A percentile compares a stretch with the other conserved stretches of the same genome.
These are phyloP conservation scores for Aplysina aerophoba DNA, from an alignment of 37 sponge, comb jelly and placozoan species.

Conservation along the genomic window DNA sequence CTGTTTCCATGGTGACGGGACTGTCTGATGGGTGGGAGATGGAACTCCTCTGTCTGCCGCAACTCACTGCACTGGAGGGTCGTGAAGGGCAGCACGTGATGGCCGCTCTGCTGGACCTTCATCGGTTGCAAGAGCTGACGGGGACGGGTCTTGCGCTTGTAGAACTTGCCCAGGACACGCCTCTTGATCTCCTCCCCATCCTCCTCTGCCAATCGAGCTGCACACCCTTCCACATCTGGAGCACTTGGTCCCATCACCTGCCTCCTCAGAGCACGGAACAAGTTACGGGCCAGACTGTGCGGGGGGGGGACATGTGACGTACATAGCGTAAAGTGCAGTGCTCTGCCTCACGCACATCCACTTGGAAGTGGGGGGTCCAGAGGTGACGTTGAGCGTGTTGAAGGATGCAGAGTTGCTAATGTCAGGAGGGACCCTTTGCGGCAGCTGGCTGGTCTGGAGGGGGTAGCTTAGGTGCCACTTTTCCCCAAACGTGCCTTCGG, in stretches of 20 bases:
- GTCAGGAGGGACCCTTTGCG: slow-evolving; percentile 55
- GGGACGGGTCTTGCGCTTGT: slow-evolving; percentile 68
- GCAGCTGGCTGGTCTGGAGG: slow-evolving; percentile 26
- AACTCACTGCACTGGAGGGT: slow-evolving; percentile 31
- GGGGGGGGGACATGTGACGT: neutral
- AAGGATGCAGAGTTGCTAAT: slow-evolving; percentile 59
- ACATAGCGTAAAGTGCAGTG: too few relatives aligned
- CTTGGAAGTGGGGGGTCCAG: slow-evolving; percentile 70
- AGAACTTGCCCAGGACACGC: slow-evolving; percentile 65
- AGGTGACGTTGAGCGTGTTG: slow-evolving; percentile 51
- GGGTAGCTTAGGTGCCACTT: slow-evolving; percentile 59
- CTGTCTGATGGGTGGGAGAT: slow-evolving; percentile 20
- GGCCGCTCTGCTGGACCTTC: slow-evolving; percentile 36
- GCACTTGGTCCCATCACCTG: neutral
- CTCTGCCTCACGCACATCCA: slow-evolving; percentile 64
- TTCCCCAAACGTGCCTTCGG: slow-evolving; percentile 94
- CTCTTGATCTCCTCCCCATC: neutral
- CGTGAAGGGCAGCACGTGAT: neutral
- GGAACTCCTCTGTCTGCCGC: neutral
- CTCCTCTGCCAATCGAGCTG: neutral
- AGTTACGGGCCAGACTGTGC: slow-evolving; percentile 46
- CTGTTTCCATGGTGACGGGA: neutral
- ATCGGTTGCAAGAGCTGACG: slow-evolving; percentile 53
- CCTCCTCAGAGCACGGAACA: slow-evolving; percentile 35
- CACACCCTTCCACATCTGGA: neutral